Evolutionary conservation across 2,113 vertebrate species (phyloP).

Genomic region (Garra rufa): DNA sequence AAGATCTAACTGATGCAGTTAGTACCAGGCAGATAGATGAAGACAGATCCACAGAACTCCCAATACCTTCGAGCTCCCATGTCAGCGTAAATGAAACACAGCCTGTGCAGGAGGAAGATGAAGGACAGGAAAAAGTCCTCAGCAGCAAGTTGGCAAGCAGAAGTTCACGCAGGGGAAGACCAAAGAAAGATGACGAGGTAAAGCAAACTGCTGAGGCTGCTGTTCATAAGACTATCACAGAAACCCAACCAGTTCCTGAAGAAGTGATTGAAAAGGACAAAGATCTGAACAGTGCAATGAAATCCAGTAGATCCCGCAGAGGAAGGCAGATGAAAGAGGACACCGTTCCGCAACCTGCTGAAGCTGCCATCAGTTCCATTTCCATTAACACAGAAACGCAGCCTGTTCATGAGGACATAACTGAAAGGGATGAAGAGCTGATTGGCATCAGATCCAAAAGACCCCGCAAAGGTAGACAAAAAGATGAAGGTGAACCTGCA

Average conservation of each 20-base stretch:
- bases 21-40: not conserved
- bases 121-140: slow-evolving; percentile 9
- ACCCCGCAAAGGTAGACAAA: slow-evolving; percentile 9
- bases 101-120: slow-evolving; percentile 50
- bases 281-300: not conserved
- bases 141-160: not conserved
- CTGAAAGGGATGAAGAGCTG: not conserved
- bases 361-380: not conserved
- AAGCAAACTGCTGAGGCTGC: slow-evolving; percentile 3
- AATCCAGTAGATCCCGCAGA: slow-evolving; percentile 8
- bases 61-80: slow-evolving; percentile 15
- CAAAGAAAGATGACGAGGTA: not conserved
- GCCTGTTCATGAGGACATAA: slow-evolving; percentile 8
- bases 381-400: slow-evolving; percentile 4
- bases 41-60: not conserved
- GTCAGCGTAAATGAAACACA: slow-evolving; percentile 58
- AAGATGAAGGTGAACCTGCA: slow-evolving; percentile 22
- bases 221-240: not conserved
- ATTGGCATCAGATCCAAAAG: not conserved
- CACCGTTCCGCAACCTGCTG: not conserved
- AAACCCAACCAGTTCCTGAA: slow-evolving; percentile 5
- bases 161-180: slow-evolving; percentile 15
- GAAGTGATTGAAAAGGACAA: slow-evolving; percentile 1
- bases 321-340: not conserved
- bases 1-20: not conserved